Percentiles rank a stretch among this genome's conserved stretches.
Evolutionary conservation across 2,113 vertebrate genomes (phyloP).

Genomic region (Cichladusa arquata): DNA sequence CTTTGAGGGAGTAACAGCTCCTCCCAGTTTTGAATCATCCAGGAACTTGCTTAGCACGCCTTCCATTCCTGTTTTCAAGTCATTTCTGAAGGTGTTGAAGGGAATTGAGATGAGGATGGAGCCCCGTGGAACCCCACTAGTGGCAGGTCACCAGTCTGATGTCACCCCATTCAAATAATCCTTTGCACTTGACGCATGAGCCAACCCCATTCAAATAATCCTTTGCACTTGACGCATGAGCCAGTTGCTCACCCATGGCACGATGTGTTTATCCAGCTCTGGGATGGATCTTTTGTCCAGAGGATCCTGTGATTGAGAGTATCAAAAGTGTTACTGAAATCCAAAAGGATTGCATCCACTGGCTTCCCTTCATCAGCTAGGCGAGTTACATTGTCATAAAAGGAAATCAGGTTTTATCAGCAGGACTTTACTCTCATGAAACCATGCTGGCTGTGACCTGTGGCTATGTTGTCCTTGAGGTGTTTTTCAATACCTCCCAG

Average conservation of each 20-base stretch:
- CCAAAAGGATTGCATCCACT: neutral
- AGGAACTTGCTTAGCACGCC: neutral
- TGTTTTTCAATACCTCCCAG: neutral
- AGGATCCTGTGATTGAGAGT: too few relatives aligned
- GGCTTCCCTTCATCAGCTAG: neutral
- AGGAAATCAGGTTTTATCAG: neutral
- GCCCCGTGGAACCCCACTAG: too few relatives aligned
- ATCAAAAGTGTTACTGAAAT: neutral
- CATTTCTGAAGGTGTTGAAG: neutral
- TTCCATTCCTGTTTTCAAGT: neutral
- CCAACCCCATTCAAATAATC: neutral
- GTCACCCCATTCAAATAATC: neutral
- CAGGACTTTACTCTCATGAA: neutral
- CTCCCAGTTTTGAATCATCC: neutral
- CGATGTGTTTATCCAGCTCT: neutral
- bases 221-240: neutral
- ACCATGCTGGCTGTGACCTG: neutral
- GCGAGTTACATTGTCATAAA: neutral
- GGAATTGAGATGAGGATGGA: neutral
- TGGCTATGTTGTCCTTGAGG: neutral
- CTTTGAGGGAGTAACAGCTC: neutral
- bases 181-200: neutral
- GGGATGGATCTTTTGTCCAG: neutral
- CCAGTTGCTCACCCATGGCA: neutral
- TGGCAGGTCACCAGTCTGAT: neutral